phyloP scores from a whole-genome alignment of 2,888 invertebrate genomes.

The Orthonevra nobilis region DNA sequence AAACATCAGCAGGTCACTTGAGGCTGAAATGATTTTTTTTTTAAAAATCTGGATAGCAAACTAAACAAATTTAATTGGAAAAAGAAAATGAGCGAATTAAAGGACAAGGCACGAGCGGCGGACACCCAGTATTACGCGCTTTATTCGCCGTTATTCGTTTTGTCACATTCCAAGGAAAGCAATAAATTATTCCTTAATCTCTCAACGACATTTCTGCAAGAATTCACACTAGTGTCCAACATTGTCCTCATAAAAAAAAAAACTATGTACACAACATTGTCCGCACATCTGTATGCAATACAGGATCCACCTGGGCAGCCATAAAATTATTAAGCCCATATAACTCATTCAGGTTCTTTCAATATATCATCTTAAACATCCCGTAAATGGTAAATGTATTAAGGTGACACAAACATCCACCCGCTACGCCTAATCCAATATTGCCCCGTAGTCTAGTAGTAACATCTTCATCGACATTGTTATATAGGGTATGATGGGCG shows the following conservation, averaged over 20 bases:
- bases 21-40: too few relatives aligned
- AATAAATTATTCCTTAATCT: too few relatives aligned
- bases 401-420: slow-evolving; percentile 28
- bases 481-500: too few relatives aligned
- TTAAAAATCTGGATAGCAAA: too few relatives aligned
- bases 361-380: slow-evolving; percentile 51
- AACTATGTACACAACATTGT: background rate
- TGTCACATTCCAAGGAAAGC: too few relatives aligned
- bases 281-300: slow-evolving; percentile 19
- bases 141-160: too few relatives aligned
- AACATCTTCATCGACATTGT: slow-evolving; percentile 53
- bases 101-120: too few relatives aligned
- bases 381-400: slow-evolving; percentile 33
- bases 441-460: background rate
- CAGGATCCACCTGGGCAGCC: slow-evolving; percentile 48
- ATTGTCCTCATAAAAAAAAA: slow-evolving; percentile 14
- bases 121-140: too few relatives aligned
- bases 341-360: slow-evolving; percentile 53
- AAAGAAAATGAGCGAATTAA: too few relatives aligned
- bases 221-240: slow-evolving; percentile 15
- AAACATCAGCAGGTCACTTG: too few relatives aligned
- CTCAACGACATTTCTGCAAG: slow-evolving; percentile 18
- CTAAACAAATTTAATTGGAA: too few relatives aligned
- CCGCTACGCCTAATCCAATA: slow-evolving; percentile 11
- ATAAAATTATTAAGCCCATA: slow-evolving; percentile 62